Conservation (phyloP, 2,888 invertebrate species). For the Cheilosia vernalis region DNA sequence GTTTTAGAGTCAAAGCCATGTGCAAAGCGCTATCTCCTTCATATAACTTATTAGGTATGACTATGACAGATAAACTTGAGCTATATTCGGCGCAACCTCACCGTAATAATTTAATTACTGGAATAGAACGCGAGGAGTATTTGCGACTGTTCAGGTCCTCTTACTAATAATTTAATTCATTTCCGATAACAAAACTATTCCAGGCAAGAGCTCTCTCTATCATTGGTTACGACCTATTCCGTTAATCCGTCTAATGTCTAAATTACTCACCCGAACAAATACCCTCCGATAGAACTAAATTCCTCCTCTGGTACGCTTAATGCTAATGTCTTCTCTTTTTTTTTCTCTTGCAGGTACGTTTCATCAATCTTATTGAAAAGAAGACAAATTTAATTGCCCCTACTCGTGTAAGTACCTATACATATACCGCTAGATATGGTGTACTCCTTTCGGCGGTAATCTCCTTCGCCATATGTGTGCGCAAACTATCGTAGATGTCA, state of each 20-base stretch:
- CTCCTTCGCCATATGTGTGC: constrained; percentile 28
- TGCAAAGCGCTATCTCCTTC: no score
- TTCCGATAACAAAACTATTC: no score
- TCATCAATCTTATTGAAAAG: constrained; percentile 42
- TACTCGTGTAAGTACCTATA: constrained; percentile 33
- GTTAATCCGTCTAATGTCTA: constrained; percentile 6
- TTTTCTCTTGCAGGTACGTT: constrained; percentile 59
- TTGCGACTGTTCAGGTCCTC: no score
- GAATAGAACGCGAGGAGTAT: no score
- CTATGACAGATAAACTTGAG: no score
- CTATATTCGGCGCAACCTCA: no score
- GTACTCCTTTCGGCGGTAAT: constrained; percentile 19
- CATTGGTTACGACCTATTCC: neutral
- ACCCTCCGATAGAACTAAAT: neutral
- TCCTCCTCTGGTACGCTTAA: neutral
- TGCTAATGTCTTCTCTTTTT: constrained; percentile 21
- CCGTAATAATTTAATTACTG: no score
- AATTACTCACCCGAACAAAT: neutral
- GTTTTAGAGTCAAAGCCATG: no score
- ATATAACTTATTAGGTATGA: no score
- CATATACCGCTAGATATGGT: constrained; percentile 35
- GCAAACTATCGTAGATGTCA: constrained; percentile 59
- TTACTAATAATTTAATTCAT: no score
- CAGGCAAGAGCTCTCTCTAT: no score
- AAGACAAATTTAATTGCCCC: constrained; percentile 44